These are phyloP conservation scores for Pangasius djambal DNA, from an alignment of 2,797 vertebrate species.

Conservation along the genomic window DNA sequence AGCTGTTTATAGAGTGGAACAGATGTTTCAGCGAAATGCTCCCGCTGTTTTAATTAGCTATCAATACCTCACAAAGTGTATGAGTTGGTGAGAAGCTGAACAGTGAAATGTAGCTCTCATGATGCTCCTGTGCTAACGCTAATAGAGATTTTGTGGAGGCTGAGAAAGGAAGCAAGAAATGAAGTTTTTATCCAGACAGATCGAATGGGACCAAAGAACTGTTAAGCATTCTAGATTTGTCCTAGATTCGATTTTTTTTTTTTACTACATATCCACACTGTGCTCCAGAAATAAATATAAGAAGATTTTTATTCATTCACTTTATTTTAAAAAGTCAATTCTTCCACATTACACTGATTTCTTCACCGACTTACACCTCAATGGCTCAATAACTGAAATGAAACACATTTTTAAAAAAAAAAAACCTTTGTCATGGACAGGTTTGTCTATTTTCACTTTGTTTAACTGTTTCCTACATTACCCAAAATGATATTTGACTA, in stretches of 20 bases:
- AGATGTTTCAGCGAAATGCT: slow-evolving; percentile 74
- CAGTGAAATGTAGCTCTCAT: neutral
- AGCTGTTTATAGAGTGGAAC: slow-evolving; percentile 68
- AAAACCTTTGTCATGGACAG: neutral
- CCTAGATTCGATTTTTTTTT: neutral
- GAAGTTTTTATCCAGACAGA: neutral
- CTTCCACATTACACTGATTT: neutral
- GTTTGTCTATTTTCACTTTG: neutral
- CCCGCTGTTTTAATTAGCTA: slow-evolving; percentile 72
- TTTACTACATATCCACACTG: neutral
- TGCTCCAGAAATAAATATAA: neutral
- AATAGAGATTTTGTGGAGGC: too few species aligned
- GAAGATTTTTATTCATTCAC: neutral
- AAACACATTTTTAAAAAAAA: neutral
- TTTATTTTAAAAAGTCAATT: neutral
- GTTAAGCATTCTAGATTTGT: neutral
- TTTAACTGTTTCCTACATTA: neutral
- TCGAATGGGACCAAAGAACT: neutral
- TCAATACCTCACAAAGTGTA: slow-evolving; percentile 56
- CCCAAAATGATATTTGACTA: neutral
- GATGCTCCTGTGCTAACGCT: neutral
- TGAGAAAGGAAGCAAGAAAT: neutral
- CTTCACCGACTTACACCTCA: neutral
- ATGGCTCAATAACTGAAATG: neutral
- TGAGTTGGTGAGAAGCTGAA: neutral